These are phyloP conservation scores for Polypterus bichir DNA, from an alignment of 2,113 vertebrate species.

Conservation along the genomic window DNA sequence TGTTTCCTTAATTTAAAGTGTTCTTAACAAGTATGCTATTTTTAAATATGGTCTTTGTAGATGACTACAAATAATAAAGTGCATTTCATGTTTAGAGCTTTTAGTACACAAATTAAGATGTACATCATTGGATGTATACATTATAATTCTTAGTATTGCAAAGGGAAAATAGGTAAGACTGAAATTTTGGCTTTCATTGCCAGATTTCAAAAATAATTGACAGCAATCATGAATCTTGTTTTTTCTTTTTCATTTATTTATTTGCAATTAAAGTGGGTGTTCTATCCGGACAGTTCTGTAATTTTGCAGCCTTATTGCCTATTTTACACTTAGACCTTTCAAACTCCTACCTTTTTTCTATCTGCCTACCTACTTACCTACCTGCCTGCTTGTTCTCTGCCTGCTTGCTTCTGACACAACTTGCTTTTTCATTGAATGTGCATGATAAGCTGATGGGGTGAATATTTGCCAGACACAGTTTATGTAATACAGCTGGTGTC, in stretches of 20 bases:
- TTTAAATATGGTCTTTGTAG: no score
- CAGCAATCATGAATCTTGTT: not conserved
- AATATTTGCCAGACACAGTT: conserved; percentile 26
- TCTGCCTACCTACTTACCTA: conserved; percentile 40
- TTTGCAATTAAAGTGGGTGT: not conserved
- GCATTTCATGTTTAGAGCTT: not conserved
- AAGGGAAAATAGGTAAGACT: no score
- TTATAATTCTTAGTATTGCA: not conserved
- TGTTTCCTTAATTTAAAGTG: no score
- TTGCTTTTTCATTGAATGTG: conserved; percentile 55
- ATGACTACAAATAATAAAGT: not conserved
- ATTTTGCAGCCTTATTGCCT: conserved; percentile 52
- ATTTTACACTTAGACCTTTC: conserved; percentile 46
- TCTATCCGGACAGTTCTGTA: conserved; percentile 28
- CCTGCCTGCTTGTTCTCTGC: conserved; percentile 53
- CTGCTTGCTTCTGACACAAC: conserved; percentile 62
- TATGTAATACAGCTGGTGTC: conserved; percentile 12
- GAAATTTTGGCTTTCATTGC: no score
- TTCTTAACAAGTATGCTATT: no score
- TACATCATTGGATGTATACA: not conserved
- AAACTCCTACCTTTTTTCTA: conserved; percentile 34
- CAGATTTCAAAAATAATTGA: no score
- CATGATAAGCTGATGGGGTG: conserved; percentile 45
- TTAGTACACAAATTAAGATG: not conserved
- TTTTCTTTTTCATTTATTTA: conserved; percentile 11